Conservation (phyloP, 2,888 invertebrate genomes). For the Orchesella flavescens region DNA sequence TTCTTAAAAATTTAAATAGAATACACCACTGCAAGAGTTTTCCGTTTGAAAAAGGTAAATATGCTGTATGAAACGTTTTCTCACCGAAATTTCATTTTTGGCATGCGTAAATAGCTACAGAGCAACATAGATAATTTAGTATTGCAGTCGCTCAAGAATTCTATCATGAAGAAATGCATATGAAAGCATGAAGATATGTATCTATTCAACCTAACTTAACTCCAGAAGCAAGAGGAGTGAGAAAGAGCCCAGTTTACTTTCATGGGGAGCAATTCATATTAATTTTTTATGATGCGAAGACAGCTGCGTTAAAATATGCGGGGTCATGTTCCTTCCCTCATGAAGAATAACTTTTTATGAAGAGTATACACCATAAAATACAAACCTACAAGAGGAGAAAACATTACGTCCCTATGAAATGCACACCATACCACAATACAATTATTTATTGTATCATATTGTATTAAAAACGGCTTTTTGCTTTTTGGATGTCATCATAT, state of each 20-base stretch:
- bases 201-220: too few species aligned
- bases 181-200: too few species aligned
- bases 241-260: neutral
- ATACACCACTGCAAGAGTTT: too few species aligned
- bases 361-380: neutral
- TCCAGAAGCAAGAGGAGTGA: neutral
- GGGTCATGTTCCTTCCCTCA: slow-evolving; percentile 46
- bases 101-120: too few species aligned
- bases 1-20: too few species aligned
- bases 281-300: slow-evolving; percentile 31
- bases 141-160: too few species aligned
- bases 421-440: neutral
- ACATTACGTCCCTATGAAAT: neutral
- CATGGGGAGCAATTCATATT: slow-evolving; percentile 2
- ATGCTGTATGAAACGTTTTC: too few species aligned
- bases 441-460: slow-evolving; percentile 28
- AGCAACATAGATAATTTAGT: too few species aligned
- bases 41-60: too few species aligned
- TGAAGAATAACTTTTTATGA: slow-evolving; percentile 33
- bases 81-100: too few species aligned
- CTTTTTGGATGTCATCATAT: neutral
- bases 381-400: neutral
- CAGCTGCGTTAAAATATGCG: slow-evolving; percentile 55
- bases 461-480: slow-evolving; percentile 35
- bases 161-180: too few species aligned